Evolutionary conservation across 1,140 invertebrate species (phyloP), one percentile per base, ranked within the genome.

Genomic region (Agrypnia vestita): DNA sequence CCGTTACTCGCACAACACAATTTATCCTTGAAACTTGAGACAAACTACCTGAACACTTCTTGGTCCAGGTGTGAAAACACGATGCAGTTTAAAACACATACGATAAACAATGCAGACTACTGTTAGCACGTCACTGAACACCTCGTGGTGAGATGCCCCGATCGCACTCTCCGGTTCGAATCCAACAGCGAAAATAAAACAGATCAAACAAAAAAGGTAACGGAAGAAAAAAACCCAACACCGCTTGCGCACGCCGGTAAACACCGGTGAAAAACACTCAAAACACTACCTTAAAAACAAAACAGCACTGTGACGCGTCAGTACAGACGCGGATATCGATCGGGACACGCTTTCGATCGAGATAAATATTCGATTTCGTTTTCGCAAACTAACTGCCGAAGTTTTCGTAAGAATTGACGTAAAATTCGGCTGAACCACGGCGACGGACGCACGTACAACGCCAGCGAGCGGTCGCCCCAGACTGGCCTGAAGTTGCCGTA

Each of bases 261-360:
- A 35, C 61, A 64, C 61, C 61, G 61, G 61, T 64, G 61, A 35
- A 64, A 64, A 64, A 25, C 15, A 59, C 17, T 21, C 17, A 9
- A 59, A 59, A 59, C 55, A 59, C 55, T 8, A 7, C 15, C 11
- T 59, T 64, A 19, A 64, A 19, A 35, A 12, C 35, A 44, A 64
- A 51, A 64, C 61, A 25, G 9, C 35, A 64, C 19, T 44, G 1
- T 7, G n/a, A 3, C 7, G n/a, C 35, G 35, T 64, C n/a, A 13
- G 25, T 35, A 13, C n/a, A 3, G 13, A 64, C 13, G n/a, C 3
- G 25, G 25, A 35, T 64, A 64, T 25, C 35, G 1, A 25, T 43
- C 0, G 4, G 35, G 19, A 13, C 61, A 35, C 61, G 9, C 4
- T 64, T 64, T 64, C 1, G 35, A 35, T 35, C 35, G 19, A 35